A percentile compares a stretch with the other conserved stretches of the same genome.
These are phyloP conservation scores for Malacoctenus gilli DNA, from an alignment of 2,797 vertebrate genomes.

Conservation along the genomic window DNA sequence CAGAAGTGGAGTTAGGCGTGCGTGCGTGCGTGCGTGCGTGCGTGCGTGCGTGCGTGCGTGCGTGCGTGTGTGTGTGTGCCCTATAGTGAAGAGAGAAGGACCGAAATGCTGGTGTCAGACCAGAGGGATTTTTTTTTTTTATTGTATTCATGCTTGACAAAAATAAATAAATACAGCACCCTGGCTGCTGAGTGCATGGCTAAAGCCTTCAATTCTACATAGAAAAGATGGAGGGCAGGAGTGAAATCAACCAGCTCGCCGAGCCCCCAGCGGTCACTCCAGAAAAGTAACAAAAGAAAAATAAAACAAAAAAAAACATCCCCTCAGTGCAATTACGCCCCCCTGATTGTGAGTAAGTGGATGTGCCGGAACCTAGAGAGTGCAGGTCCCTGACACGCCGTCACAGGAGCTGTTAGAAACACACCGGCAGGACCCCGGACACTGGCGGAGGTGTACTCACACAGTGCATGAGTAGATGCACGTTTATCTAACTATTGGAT, in stretches of 20 bases:
- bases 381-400: neutral
- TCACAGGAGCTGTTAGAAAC: too few relatives aligned
- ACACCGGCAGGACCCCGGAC: neutral
- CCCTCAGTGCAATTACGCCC: conserved; percentile 6
- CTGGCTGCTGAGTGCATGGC: neutral
- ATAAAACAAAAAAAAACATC: conserved; percentile 26
- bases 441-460: too few relatives aligned
- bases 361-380: neutral
- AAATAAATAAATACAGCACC: neutral
- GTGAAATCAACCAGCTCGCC: conserved; percentile 1
- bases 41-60: fast-evolving
- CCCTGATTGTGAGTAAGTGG: conserved; percentile 10
- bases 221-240: neutral
- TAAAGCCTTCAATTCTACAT: neutral
- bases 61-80: too few relatives aligned
- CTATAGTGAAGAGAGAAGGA: conserved; percentile 2
- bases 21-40: too few relatives aligned
- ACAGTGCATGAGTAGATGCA: too few relatives aligned
- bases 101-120: neutral
- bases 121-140: neutral
- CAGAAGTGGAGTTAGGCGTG: neutral
- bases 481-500: too few relatives aligned
- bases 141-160: neutral
- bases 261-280: neutral
- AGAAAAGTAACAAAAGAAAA: too few relatives aligned